Base-by-base conservation (phyloP, 1,140 invertebrate species). In the Zaprionus ghesquierei region DNA sequence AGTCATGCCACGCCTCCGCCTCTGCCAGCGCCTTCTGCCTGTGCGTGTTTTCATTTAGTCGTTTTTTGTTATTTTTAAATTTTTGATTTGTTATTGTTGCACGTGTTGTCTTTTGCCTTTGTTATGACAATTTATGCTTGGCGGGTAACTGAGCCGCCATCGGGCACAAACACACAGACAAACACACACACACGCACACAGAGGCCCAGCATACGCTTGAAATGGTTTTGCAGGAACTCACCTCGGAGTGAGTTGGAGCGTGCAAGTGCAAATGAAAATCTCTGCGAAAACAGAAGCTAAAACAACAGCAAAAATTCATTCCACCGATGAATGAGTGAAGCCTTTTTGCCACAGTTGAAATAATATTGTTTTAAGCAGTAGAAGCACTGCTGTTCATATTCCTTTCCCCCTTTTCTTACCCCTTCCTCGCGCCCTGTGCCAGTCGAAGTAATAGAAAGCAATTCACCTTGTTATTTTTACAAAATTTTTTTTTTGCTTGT, bases 51-150 rank as follows among this genome's bases (percentile, higher is more conserved):
- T 75, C 69, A 56, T 75, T 75, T 71, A 59, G 54, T 54, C 29
- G 73, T 54, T 79, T 59, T 78, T 63, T 66, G 69, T 89, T 84
- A 6, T 89, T 73, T 89, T 80, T 84, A 89, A 84, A 89, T 89
- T 89, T 89, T 89, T 89, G 84, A 89, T 89, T 89, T 89, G 84
- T 89, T 89, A 89, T 89, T 89, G 84, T 89, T 89, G 84, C 84
- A 89, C 84, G 84, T 89, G 84, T 84, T 89, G 84, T 89, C 84
- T 82, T 89, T 87, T 75, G 73, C 84, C 82, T 76, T 81, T 86
- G 82, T 86, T 86, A 79, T 86, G 79, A 79, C 82, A 86, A 86
- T 86, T 85, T 81, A 86, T 86, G 66, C 82, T 79, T 51, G 79
- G 66, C 65, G 70, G 75, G 49, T 62, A 69, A 64, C 49, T 66